Percentiles rank a stretch among this genome's conserved stretches.
Evolutionary conservation across 2,797 vertebrate genomes (phyloP).

Genomic region (Squalus acanthias): DNA sequence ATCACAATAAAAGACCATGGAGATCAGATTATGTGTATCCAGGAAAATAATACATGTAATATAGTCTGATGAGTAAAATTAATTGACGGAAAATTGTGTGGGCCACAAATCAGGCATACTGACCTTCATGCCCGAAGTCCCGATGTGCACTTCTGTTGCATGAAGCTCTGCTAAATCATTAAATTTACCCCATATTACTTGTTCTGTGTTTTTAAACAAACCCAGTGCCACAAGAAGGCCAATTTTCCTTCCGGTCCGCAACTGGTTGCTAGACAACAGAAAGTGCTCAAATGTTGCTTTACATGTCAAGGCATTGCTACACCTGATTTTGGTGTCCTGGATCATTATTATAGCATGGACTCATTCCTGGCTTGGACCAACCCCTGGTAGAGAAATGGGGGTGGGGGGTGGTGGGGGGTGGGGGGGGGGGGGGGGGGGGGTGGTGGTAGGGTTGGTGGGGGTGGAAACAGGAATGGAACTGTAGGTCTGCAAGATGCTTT

Average conservation of each 20-base stretch:
- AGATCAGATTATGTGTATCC: constrained; percentile 23
- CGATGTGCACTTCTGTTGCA: constrained; percentile 20
- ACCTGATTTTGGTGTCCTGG: background rate
- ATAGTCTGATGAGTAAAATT: constrained; percentile 26
- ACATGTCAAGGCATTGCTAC: background rate
- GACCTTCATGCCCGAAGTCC: constrained; percentile 30
- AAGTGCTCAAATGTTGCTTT: background rate
- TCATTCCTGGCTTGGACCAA: background rate
- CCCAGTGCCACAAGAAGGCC: constrained; percentile 14
- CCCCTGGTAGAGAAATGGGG: too few relatives aligned
- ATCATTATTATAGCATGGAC: background rate
- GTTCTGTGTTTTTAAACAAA: constrained; percentile 5
- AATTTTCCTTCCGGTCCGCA: background rate
- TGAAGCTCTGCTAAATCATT: constrained; percentile 19
- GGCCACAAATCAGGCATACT: constrained; percentile 7
- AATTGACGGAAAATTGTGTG: constrained; percentile 6
- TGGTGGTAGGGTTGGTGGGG: too few relatives aligned
- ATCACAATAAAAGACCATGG: background rate
- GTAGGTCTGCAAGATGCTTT: background rate
- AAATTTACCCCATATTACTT: constrained; percentile 13
- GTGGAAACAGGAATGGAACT: background rate
- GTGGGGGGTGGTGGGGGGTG: too few relatives aligned
- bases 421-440: too few relatives aligned
- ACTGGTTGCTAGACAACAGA: background rate
- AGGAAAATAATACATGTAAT: constrained; percentile 20